phyloP scores from a whole-genome alignment of 2,888 invertebrate genomes.

The Diachrysia chrysitis region DNA sequence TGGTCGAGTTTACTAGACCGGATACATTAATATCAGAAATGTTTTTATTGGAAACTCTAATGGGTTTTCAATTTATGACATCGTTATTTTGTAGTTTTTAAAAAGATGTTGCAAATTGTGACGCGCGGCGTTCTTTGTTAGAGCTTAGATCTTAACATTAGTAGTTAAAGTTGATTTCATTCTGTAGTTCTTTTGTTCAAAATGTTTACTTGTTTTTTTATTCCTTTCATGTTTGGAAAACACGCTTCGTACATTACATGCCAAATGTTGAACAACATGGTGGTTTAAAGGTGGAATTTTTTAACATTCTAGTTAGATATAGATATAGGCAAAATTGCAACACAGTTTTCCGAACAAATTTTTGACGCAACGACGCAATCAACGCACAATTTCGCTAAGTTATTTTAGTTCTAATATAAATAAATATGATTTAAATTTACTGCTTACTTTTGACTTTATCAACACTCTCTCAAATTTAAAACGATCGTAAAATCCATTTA shows the following conservation, averaged over 20 bases:
- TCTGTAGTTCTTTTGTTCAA: not conserved
- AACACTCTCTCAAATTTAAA: conserved; percentile 12
- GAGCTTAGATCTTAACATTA: not conserved
- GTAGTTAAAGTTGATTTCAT: not conserved
- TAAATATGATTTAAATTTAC: too few species aligned
- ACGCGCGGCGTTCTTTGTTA: not conserved
- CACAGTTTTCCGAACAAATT: too few species aligned
- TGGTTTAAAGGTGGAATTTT: too few species aligned
- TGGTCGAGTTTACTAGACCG: conserved; percentile 61
- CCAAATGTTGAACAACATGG: too few species aligned
- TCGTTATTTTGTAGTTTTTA: conserved; percentile 43
- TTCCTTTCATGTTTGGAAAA: not conserved
- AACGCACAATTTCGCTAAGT: too few species aligned
- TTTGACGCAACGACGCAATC: too few species aligned
- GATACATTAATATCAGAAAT: conserved; percentile 51
- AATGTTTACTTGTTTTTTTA: not conserved
- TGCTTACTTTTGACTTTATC: too few species aligned
- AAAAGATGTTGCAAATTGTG: conserved; percentile 17
- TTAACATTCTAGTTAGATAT: too few species aligned
- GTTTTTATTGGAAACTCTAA: conserved; percentile 39
- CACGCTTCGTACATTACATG: not conserved
- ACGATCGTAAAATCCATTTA: conserved; percentile 40
- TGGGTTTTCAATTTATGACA: conserved; percentile 42
- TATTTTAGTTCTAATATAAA: too few species aligned
- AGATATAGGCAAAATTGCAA: too few species aligned